A percentile compares a stretch with the other conserved stretches of the same genome.
Evolutionary conservation across 2,113 vertebrate genomes (phyloP).

Genomic region (Saccopteryx bilineata): DNA sequence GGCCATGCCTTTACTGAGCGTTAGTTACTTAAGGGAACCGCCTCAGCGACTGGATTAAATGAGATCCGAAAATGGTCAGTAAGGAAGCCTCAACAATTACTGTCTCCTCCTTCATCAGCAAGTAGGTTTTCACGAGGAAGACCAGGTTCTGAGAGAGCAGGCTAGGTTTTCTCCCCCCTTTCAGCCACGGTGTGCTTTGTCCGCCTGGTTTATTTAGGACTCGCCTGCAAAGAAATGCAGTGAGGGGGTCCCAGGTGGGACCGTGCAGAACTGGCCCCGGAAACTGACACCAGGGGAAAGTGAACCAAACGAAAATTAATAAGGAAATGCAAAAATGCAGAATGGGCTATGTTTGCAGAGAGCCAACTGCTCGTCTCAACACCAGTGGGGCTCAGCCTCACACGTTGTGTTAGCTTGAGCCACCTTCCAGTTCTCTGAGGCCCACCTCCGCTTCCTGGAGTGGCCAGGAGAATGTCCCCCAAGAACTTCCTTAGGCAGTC

Average conservation of each 20-base stretch:
- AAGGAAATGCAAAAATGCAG: not conserved
- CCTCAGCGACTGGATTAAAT: not conserved
- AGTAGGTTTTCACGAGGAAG: not conserved
- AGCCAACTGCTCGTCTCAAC: fast-evolving
- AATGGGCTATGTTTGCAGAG: not conserved
- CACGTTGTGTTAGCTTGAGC: not conserved
- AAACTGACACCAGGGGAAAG: not conserved
- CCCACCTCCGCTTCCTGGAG: not conserved
- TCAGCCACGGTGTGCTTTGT: not conserved
- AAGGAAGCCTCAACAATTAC: not conserved
- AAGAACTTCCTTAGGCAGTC: not conserved
- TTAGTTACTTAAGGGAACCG: not conserved
- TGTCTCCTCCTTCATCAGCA: not conserved
- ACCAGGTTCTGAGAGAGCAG: not conserved
- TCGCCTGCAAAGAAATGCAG: not conserved
- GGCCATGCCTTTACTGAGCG: not conserved
- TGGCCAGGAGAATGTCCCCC: not conserved
- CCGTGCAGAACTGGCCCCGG: not conserved
- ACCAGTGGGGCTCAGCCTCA: not conserved
- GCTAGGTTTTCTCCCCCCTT: not conserved
- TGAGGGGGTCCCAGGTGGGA: not conserved
- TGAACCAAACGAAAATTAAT: not conserved
- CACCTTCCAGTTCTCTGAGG: not conserved
- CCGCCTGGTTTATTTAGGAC: not conserved
- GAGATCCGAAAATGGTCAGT: not conserved